A percentile compares a stretch with the other conserved stretches of the same genome.
These are phyloP conservation scores for Daubentonia madagascariensis DNA, from an alignment of 2,113 vertebrate species.

Conservation along the genomic window DNA sequence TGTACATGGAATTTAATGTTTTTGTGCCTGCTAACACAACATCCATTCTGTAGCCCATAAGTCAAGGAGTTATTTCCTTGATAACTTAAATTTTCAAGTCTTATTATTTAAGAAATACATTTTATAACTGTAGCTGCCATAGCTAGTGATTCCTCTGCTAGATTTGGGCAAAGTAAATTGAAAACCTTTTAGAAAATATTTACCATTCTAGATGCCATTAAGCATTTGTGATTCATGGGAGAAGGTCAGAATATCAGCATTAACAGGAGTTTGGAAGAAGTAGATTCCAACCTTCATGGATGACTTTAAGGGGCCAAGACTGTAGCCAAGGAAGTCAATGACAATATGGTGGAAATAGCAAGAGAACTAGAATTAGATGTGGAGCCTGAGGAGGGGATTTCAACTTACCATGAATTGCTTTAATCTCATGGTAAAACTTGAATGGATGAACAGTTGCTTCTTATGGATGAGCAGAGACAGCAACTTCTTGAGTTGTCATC, in stretches of 20 bases:
- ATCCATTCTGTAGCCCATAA: not conserved
- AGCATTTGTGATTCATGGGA: not conserved
- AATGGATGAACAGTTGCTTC: not conserved
- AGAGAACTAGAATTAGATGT: not conserved
- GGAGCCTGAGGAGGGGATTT: not conserved
- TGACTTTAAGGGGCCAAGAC: not conserved
- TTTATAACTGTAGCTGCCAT: not conserved
- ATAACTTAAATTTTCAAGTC: not conserved
- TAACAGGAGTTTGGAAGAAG: no score
- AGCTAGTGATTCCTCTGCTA: not conserved
- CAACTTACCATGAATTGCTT: not conserved
- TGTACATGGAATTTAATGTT: not conserved
- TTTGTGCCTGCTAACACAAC: not conserved
- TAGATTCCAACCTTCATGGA: not conserved
- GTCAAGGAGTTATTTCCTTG: not conserved
- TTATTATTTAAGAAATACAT: not conserved
- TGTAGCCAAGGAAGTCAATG: not conserved
- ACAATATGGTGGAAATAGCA: not conserved
- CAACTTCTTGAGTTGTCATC: not conserved
- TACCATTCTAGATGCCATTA: not conserved
- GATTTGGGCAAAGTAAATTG: not conserved
- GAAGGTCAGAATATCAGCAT: not conserved
- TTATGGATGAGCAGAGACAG: not conserved
- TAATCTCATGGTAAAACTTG: not conserved
- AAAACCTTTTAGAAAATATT: not conserved